Percentiles rank a stretch among this genome's conserved stretches.
phyloP scores from a whole-genome alignment of 2,888 invertebrate species.

The Macaria notata region DNA sequence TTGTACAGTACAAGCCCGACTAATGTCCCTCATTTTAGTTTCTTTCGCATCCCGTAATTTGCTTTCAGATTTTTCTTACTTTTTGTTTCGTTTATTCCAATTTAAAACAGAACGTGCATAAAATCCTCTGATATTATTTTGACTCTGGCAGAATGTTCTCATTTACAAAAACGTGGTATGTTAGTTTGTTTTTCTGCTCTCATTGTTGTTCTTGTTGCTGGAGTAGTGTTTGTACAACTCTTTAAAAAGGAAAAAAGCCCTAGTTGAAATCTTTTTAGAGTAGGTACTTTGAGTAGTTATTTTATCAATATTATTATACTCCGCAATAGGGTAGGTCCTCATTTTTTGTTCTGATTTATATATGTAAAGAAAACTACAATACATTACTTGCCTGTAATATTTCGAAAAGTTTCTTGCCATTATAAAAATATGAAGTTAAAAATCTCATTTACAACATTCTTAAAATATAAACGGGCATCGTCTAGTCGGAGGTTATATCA shows the following conservation, averaged over 20 bases:
- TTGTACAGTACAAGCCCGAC: conserved; percentile 68
- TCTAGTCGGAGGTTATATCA: conserved; percentile 14
- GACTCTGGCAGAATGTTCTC: conserved; percentile 31
- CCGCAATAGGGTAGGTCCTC: too few species aligned
- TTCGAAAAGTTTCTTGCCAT: too few species aligned
- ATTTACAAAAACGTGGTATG: conserved; percentile 28
- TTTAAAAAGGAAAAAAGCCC: too few species aligned
- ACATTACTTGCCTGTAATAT: too few species aligned
- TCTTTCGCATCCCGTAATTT: conserved; percentile 69
- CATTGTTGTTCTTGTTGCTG: not conserved
- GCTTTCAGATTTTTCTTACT: conserved; percentile 58
- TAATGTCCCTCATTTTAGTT: conserved; percentile 62
- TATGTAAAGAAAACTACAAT: too few species aligned
- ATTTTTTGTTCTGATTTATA: too few species aligned
- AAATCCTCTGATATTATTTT: conserved; percentile 47
- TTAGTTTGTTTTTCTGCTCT: not conserved
- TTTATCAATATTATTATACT: too few species aligned
- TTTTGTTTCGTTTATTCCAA: conserved; percentile 62
- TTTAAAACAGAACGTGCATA: conserved; percentile 61
- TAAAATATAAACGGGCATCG: too few species aligned
- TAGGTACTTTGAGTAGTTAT: too few species aligned
- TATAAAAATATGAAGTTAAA: too few species aligned
- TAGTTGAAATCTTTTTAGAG: too few species aligned
- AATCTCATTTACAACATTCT: too few species aligned
- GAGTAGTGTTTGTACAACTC: not conserved